Evolutionary conservation across 2,113 vertebrate genomes (phyloP).

Genomic region (Cranoglanis bouderius): DNA sequence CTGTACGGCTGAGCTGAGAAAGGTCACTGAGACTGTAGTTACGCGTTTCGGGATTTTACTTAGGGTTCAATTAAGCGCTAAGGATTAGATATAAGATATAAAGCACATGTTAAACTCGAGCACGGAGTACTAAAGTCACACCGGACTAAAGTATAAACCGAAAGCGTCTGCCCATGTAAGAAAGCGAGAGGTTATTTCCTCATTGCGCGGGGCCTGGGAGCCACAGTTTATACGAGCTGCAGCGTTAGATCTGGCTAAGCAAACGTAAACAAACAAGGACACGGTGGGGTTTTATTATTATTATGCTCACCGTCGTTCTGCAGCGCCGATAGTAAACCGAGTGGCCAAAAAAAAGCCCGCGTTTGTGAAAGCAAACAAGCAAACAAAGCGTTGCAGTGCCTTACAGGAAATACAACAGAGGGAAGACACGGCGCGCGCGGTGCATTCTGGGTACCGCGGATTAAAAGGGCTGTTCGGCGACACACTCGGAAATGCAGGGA

Average conservation of each 20-base stretch:
- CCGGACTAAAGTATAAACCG: constrained; percentile 4
- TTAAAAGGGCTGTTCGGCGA: constrained; percentile 65
- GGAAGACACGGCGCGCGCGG: constrained; percentile 52
- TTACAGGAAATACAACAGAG: constrained; percentile 71
- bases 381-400: constrained; percentile 65
- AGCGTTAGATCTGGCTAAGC: neutral
- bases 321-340: neutral
- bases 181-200: constrained; percentile 18
- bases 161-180: constrained; percentile 2
- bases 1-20: neutral
- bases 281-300: neutral
- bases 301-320: neutral
- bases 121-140: no score
- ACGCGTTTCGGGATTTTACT: neutral
- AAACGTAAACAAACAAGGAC: neutral
- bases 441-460: constrained; percentile 73
- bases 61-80: neutral
- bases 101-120: neutral
- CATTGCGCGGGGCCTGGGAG: neutral
- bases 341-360: constrained; percentile 8
- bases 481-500: constrained; percentile 7
- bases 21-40: neutral
- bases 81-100: neutral
- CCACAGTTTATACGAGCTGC: neutral
- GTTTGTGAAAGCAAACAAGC: constrained; percentile 47